Percentiles rank a stretch among this genome's conserved stretches.
Evolutionary conservation across 1,140 invertebrate genomes (phyloP).

Genomic region (Chrysomallon squamiferum): DNA sequence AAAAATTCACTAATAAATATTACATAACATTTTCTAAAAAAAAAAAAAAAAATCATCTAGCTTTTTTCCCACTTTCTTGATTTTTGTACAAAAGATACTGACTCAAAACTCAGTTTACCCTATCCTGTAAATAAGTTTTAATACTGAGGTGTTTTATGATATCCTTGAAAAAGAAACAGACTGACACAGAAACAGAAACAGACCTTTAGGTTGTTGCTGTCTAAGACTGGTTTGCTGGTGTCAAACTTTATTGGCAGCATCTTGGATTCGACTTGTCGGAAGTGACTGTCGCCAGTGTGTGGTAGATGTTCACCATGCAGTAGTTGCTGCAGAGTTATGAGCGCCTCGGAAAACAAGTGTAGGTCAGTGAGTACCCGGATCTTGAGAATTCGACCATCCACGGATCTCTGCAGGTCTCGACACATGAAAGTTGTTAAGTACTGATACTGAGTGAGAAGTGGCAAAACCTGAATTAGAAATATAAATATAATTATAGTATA

Average conservation of each 20-base stretch:
- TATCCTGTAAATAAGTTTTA: background rate
- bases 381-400: constrained; percentile 59
- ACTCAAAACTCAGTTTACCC: too few relatives aligned
- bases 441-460: constrained; percentile 56
- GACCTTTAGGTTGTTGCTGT: constrained; percentile 52
- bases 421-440: constrained; percentile 60
- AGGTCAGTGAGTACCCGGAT: constrained; percentile 57
- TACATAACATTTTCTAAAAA: too few relatives aligned
- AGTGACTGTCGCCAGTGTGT: constrained; percentile 57
- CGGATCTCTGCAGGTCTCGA: constrained; percentile 58
- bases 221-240: constrained; percentile 50
- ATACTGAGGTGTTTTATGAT: background rate
- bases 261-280: constrained; percentile 54
- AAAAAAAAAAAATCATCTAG: too few relatives aligned
- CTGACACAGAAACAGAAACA: background rate
- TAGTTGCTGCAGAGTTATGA: constrained; percentile 51
- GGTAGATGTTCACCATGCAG: constrained; percentile 60
- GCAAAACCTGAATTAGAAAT: constrained; percentile 52
- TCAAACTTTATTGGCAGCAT: constrained; percentile 40
- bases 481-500: constrained; percentile 4
- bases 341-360: constrained; percentile 54
- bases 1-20: too few relatives aligned
- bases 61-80: too few relatives aligned
- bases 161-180: background rate
- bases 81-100: too few relatives aligned